A percentile compares a stretch with the other conserved stretches of the same genome.
Evolutionary conservation across 2,888 invertebrate species (phyloP).

Genomic region (Myathropa florea): DNA sequence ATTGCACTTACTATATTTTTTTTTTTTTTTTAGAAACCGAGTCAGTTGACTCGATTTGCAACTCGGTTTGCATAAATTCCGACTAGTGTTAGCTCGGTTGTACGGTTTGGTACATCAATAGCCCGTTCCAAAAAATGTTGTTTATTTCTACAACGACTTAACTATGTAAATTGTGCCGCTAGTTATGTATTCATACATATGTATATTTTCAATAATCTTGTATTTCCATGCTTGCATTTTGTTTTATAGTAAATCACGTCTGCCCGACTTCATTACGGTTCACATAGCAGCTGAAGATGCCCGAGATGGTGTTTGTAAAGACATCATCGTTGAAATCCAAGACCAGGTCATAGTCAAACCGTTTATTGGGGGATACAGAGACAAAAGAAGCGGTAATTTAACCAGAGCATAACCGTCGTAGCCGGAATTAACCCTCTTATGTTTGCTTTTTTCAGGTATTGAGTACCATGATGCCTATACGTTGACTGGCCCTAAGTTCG

Average conservation of each 20-base stretch:
- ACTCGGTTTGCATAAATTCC: too few relatives aligned
- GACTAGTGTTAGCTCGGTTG: too few relatives aligned
- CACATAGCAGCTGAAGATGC: slow-evolving; percentile 81
- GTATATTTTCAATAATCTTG: neutral
- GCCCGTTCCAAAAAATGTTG: too few relatives aligned
- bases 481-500: slow-evolving; percentile 84
- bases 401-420: neutral
- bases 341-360: slow-evolving; percentile 86
- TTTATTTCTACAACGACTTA: too few relatives aligned
- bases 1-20: too few relatives aligned
- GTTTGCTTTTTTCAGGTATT: slow-evolving; percentile 78
- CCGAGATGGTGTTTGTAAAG: slow-evolving; percentile 77
- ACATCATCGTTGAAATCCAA: slow-evolving; percentile 83
- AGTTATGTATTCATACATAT: too few relatives aligned
- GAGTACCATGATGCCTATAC: slow-evolving; percentile 91
- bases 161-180: too few relatives aligned
- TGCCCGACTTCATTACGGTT: slow-evolving; percentile 83
- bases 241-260: slow-evolving; percentile 76
- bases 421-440: neutral
- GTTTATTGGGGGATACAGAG: slow-evolving; percentile 89
- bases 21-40: too few relatives aligned
- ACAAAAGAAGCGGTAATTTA: slow-evolving; percentile 84
- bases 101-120: too few relatives aligned
- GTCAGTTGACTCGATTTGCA: too few relatives aligned
- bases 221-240: too few relatives aligned